Conservation (phyloP, 2,888 invertebrate genomes). For the Platerodrilus igneus region DNA sequence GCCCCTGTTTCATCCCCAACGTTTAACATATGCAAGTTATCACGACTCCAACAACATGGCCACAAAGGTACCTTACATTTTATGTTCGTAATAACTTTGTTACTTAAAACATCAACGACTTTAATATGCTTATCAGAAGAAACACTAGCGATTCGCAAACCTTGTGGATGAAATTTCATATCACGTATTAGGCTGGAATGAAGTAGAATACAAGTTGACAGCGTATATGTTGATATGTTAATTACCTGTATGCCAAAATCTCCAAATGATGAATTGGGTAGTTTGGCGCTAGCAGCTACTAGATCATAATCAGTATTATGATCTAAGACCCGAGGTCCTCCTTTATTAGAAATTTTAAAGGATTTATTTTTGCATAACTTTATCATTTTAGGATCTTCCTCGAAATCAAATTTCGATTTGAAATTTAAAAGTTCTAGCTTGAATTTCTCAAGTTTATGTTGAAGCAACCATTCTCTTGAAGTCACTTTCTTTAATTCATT, state of each 20-base stretch:
- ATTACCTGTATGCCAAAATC: constrained; percentile 79
- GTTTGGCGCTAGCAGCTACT: constrained; percentile 72
- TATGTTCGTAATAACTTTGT: constrained; percentile 54
- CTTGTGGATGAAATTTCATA: constrained; percentile 64
- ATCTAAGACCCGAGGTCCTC: constrained; percentile 75
- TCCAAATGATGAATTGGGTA: constrained; percentile 64
- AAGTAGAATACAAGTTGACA: constrained; percentile 64
- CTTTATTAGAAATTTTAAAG: constrained; percentile 62
- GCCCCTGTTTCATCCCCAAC: constrained; percentile 75
- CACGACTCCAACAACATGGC: constrained; percentile 81
- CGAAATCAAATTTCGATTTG: too few species aligned
- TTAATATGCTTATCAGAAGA: constrained; percentile 73
- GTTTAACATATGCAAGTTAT: constrained; percentile 65
- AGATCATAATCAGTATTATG: constrained; percentile 61
- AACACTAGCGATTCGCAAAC: constrained; percentile 70
- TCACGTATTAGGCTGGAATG: constrained; percentile 77
- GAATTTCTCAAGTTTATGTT: constrained; percentile 38
- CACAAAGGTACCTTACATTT: constrained; percentile 60
- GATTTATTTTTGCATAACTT: constrained; percentile 61
- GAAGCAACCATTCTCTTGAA: too few species aligned
- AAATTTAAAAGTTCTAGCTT: too few species aligned
- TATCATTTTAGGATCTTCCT: too few species aligned
- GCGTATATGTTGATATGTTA: constrained; percentile 59
- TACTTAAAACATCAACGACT: constrained; percentile 65
- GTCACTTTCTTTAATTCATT: constrained; percentile 61